Percentiles rank a stretch among this genome's conserved stretches.
phyloP scores from a whole-genome alignment of 2,113 vertebrate genomes.

The Spizaetus ornatus region DNA sequence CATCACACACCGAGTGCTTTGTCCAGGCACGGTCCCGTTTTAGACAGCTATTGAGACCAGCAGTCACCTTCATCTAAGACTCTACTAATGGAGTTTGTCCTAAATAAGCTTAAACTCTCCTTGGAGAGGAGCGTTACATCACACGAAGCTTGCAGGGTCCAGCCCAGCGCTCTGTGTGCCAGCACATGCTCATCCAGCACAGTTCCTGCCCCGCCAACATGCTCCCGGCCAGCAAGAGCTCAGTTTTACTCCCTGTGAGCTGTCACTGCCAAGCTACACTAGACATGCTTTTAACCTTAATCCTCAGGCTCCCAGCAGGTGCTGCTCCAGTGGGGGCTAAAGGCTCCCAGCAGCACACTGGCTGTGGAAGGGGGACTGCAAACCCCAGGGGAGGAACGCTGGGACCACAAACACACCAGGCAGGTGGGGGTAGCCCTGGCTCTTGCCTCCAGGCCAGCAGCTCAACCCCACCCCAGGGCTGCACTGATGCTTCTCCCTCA shows the following conservation, averaged over 20 bases:
- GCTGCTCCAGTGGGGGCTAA: background rate
- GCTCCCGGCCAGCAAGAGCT: background rate
- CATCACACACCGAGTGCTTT: background rate
- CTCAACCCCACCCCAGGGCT: background rate
- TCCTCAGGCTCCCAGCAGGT: background rate
- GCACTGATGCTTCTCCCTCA: background rate
- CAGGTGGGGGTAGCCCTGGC: background rate
- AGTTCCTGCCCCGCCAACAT: background rate
- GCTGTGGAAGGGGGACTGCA: background rate
- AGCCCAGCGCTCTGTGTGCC: background rate
- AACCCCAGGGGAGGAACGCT: background rate
- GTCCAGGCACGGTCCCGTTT: background rate
- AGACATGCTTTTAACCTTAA: background rate
- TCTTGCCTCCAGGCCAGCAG: background rate
- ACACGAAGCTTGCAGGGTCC: background rate
- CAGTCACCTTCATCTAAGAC: conserved; percentile 2
- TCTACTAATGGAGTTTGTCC: background rate
- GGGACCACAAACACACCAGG: background rate
- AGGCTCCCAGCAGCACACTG: background rate
- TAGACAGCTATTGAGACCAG: background rate
- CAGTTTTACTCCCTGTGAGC: background rate
- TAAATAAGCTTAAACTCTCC: background rate
- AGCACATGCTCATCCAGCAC: background rate
- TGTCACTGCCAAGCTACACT: rapidly evolving
- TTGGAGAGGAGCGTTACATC: background rate